Evolutionary conservation across 30 jellyfish, hydroid and myxozoan species (phyloP).

Genomic region (Euphysa ruthae): DNA sequence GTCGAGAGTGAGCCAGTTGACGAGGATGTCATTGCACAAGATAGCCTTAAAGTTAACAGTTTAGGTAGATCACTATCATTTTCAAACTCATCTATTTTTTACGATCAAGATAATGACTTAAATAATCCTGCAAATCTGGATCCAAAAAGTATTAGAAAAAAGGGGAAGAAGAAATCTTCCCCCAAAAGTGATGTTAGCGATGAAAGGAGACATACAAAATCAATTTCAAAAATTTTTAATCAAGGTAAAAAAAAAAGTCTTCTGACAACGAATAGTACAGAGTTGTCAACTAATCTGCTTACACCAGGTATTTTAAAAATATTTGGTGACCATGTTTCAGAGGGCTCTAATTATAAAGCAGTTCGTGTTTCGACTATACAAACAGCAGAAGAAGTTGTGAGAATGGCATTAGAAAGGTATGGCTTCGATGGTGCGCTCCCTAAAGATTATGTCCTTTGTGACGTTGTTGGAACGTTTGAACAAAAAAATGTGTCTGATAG

Average conservation of each 20-base stretch:
- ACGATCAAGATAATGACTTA: constrained; percentile 31
- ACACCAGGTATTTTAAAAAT: constrained; percentile 96
- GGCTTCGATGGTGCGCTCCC: constrained; percentile 59
- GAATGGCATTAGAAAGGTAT: constrained; percentile 83
- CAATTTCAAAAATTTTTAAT: constrained; percentile 15
- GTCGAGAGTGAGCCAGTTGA: neutral
- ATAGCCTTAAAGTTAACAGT: neutral
- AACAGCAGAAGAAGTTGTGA: constrained; percentile 75
- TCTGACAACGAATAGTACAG: constrained; percentile 18
- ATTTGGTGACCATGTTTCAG: constrained; percentile 92
- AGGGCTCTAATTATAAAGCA: constrained; percentile 91
- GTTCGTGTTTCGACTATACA: constrained; percentile 95
- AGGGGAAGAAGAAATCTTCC: constrained; percentile 3
- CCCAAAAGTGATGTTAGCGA: neutral
- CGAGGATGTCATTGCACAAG: neutral
- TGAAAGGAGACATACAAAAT: constrained; percentile 4
- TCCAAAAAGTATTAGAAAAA: neutral
- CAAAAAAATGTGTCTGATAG: neutral
- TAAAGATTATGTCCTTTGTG: constrained; percentile 73
- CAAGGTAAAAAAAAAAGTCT: constrained; percentile 34
- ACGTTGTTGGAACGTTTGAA: constrained; percentile 87
- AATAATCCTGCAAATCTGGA: neutral
- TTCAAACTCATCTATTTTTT: constrained; percentile 22
- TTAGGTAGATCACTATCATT: neutral
- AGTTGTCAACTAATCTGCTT: constrained; percentile 75